phyloP scores from a whole-genome alignment of 2,797 vertebrate species.

The Sebastes itinus region DNA sequence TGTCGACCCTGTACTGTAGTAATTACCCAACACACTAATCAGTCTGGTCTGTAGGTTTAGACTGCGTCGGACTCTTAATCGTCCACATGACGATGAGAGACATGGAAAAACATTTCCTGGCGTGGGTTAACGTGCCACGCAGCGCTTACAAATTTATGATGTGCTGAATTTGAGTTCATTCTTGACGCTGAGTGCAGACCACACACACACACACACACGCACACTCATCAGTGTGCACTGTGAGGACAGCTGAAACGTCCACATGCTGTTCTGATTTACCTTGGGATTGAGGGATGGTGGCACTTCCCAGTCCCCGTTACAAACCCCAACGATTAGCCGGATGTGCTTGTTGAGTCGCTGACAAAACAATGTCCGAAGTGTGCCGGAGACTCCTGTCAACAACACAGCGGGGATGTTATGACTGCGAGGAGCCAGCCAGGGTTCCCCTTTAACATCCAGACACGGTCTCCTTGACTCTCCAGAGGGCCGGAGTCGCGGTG shows the following conservation, averaged over 20 bases:
- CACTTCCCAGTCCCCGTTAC: conserved; percentile 28
- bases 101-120: conserved; percentile 28
- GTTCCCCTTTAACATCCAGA: conserved; percentile 29
- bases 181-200: conserved; percentile 18
- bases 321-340: conserved; percentile 25
- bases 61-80: not conserved
- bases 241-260: conserved; percentile 7
- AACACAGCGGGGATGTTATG: conserved; percentile 61
- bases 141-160: conserved; percentile 19
- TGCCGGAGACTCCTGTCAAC: conserved; percentile 64
- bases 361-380: conserved; percentile 59
- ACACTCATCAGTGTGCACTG: not conserved
- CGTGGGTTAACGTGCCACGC: not conserved
- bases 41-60: not conserved
- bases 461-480: conserved; percentile 19
- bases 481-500: conserved; percentile 27
- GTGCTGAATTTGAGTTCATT: conserved; percentile 10
- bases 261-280: conserved; percentile 54
- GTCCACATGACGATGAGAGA: not conserved
- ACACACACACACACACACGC: conserved; percentile 19
- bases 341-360: conserved; percentile 54
- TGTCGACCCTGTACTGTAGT: not conserved
- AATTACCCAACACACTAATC: not conserved
- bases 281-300: conserved; percentile 20
- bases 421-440: conserved; percentile 31